Percentiles rank a stretch among this genome's conserved stretches.
phyloP scores from a whole-genome alignment of 2,797 vertebrate species.

The Eulemur rubriventer region DNA sequence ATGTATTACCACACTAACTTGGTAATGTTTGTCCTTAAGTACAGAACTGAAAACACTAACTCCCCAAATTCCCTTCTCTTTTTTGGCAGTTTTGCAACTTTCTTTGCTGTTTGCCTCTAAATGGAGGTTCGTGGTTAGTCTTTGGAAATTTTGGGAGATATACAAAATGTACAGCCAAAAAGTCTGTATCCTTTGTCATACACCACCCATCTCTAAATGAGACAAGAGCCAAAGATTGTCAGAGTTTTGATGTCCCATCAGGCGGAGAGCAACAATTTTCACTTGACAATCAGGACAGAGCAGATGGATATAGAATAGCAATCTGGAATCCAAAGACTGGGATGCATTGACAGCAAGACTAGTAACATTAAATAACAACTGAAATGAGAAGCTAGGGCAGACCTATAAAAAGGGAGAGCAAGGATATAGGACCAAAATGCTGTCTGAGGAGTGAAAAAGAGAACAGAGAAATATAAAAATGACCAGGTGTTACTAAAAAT shows the following conservation, averaged over 20 bases:
- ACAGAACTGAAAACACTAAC: neutral
- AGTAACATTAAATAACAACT: neutral
- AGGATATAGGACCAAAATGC: neutral
- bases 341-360: neutral
- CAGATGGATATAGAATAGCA: neutral
- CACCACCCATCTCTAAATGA: neutral
- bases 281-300: neutral
- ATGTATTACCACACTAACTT: neutral
- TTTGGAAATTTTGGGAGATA: constrained; percentile 39
- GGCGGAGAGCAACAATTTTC: neutral
- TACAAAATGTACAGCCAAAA: neutral
- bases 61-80: neutral
- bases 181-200: neutral
- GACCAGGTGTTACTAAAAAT: constrained; percentile 2
- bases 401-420: neutral
- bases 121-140: neutral
- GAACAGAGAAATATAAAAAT: neutral
- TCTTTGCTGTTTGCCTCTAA: constrained; percentile 28
- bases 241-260: neutral
- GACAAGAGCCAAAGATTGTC: neutral
- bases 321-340: neutral
- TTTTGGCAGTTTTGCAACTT: neutral
- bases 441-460: neutral
- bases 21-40: neutral
- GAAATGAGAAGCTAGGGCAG: neutral